Base-by-base conservation (phyloP, 2,888 invertebrate genomes). In the Agrochola lychnidis region DNA sequence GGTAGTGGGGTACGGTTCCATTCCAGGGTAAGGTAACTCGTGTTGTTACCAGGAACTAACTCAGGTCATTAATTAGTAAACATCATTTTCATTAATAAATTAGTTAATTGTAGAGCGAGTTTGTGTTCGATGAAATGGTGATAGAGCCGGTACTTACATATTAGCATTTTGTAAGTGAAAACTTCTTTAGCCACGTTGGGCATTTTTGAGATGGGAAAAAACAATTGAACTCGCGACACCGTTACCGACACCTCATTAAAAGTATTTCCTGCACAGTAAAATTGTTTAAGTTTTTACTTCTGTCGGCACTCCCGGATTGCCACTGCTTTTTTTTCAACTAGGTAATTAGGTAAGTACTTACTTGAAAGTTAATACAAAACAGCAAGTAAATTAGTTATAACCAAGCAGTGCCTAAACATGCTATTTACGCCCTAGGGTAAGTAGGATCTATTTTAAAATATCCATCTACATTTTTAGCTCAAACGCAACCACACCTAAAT, bases 381-480 rank as follows among this genome's bases (percentile, higher is more conserved):
- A 63, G 16, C 12, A 9, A 42, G 4, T 42, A 40, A 12, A 7
- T 40, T 59, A 25, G 3, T 16, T 25, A 25, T 12, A 22, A 48
- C 22, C 45, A 36, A 51, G 6, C 22, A 25, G 12, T 22, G 19
- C 19, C 19, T 51, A 36, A 53, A 42, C 16, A 64, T 10, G 6
- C 10, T 73, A 73, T 36, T 75, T 22, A 75, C 48, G 2, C n/a
- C 40, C 22, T 22, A 36, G 6, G 16, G 30, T 42, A 53, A 19
- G 14, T n/a, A 6, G 2, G 25, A 53, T 56, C 45, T 77, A 77
- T 61, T 42, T 48, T 16, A 22, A 40, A 30, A 51, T n/a, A 76
- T 10, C 16, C 12, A 16, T n/a, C 1, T 40, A 30, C 4, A 45
- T 45, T 45, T 67, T 30, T 70, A 19, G 12, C 2, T 22, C 16